A percentile compares a stretch with the other conserved stretches of the same genome.
These are phyloP conservation scores for Batillaria attramentaria DNA, from an alignment of 1,140 invertebrate genomes.

Conservation along the genomic window DNA sequence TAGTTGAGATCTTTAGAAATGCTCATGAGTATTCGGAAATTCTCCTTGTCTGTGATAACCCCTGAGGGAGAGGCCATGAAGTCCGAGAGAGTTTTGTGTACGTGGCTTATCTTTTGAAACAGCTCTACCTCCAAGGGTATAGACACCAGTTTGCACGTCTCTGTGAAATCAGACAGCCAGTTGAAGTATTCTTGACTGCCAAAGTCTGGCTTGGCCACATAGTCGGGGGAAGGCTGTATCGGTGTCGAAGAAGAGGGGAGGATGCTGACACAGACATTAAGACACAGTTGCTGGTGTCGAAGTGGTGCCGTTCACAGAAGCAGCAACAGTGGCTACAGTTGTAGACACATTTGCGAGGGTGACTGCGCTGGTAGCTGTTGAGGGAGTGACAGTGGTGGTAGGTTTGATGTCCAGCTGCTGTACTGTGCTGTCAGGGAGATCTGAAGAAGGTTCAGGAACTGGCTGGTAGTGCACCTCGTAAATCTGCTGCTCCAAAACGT, in stretches of 20 bases:
- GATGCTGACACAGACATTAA: too few species aligned
- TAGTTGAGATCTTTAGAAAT: conserved; percentile 65
- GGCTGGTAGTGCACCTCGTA: conserved; percentile 52
- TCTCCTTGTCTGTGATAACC: conserved; percentile 64
- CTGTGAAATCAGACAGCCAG: conserved; percentile 67
- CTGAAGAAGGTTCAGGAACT: not conserved
- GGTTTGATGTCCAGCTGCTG: not conserved
- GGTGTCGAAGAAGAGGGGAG: not conserved
- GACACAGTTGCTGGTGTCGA: not conserved
- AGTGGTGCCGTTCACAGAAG: not conserved
- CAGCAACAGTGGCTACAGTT: not conserved
- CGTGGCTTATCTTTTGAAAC: conserved; percentile 68
- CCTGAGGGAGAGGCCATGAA: conserved; percentile 67
- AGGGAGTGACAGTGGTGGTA: not conserved
- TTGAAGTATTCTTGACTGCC: conserved; percentile 68
- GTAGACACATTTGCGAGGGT: not conserved
- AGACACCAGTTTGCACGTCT: conserved; percentile 60
- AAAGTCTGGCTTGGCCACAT: conserved; percentile 62
- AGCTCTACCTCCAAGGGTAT: conserved; percentile 64
- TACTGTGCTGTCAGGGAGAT: not conserved
- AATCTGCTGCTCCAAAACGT: conserved; percentile 43
- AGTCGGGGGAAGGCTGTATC: conserved; percentile 41
- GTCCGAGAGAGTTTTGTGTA: conserved; percentile 67
- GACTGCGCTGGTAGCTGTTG: not conserved
- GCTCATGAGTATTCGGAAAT: conserved; percentile 66